phyloP scores from a whole-genome alignment of 2,113 vertebrate genomes.

The Dinomys branickii region DNA sequence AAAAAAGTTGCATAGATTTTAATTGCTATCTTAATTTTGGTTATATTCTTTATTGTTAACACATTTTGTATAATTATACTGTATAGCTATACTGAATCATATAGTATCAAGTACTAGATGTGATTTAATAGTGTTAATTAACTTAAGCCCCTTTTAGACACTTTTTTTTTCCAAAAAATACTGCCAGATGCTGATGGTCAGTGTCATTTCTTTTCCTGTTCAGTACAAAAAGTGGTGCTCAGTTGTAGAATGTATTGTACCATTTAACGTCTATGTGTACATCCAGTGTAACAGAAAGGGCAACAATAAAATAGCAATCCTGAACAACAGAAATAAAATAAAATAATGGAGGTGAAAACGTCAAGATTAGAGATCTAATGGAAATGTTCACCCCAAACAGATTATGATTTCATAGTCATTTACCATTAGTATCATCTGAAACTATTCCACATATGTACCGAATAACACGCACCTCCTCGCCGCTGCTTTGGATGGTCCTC shows the following conservation, averaged over 20 bases:
- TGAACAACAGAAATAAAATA: conserved; percentile 80
- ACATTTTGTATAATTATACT: conserved; percentile 99
- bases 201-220: conserved; percentile 91
- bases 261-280: conserved; percentile 92
- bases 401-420: background rate
- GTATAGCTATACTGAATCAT: conserved; percentile 97
- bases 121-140: conserved; percentile 97
- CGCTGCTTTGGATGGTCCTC: background rate
- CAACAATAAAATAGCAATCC: conserved; percentile 94
- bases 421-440: background rate
- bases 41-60: conserved; percentile 97
- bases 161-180: conserved; percentile 91
- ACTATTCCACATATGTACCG: background rate
- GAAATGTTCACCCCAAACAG: background rate
- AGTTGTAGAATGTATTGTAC: conserved; percentile 96
- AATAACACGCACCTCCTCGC: background rate
- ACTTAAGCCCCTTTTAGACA: conserved; percentile 98
- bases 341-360: background rate
- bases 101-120: conserved; percentile 98
- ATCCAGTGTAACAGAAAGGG: conserved; percentile 93
- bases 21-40: conserved; percentile 92
- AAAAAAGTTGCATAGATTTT: conserved; percentile 92
- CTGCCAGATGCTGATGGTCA: conserved; percentile 90
- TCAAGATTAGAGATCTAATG: conserved; percentile 46
- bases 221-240: conserved; percentile 91